Percentiles rank a stretch among this genome's conserved stretches.
These are phyloP conservation scores for Chrysaora quinquecirrha DNA, from an alignment of 30 jellyfish, hydroid and myxozoan species.

Conservation along the genomic window DNA sequence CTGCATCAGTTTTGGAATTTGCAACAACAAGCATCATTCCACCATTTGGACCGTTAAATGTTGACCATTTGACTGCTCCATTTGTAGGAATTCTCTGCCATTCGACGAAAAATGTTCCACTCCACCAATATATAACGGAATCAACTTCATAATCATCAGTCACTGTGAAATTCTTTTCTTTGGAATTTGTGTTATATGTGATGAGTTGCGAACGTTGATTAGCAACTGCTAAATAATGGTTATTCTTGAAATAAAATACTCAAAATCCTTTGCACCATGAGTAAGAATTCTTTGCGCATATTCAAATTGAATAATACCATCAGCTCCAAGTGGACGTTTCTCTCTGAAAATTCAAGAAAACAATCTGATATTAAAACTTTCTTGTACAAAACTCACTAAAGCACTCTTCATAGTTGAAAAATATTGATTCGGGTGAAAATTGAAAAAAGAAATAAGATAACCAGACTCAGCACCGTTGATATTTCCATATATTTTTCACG, in stretches of 20 bases:
- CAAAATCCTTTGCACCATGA: constrained; percentile 92
- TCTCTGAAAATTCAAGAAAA: neutral
- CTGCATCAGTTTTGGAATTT: constrained; percentile 85
- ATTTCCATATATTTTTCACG: too few relatives aligned
- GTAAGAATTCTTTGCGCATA: constrained; percentile 73
- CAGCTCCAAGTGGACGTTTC: neutral
- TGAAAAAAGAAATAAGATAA: too few relatives aligned
- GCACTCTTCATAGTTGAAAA: too few relatives aligned
- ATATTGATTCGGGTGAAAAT: too few relatives aligned
- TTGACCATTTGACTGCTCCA: constrained; percentile 80
- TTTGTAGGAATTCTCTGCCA: constrained; percentile 92
- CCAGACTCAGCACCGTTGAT: too few relatives aligned
- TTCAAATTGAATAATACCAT: constrained; percentile 48
- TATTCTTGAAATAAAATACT: constrained; percentile 66
- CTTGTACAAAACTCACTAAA: too few relatives aligned
- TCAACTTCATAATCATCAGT: constrained; percentile 71
- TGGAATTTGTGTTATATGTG: constrained; percentile 27
- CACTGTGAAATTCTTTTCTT: constrained; percentile 3
- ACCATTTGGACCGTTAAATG: constrained; percentile 53
- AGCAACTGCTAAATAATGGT: constrained; percentile 85
- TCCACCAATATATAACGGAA: constrained; percentile 96
- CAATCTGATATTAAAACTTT: too few relatives aligned
- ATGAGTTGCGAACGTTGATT: constrained; percentile 77
- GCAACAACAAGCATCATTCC: constrained; percentile 78
- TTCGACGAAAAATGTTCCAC: constrained; percentile 90